These are phyloP conservation scores for Tenodera sinensis DNA, from an alignment of 2,888 invertebrate species.

Conservation along the genomic window DNA sequence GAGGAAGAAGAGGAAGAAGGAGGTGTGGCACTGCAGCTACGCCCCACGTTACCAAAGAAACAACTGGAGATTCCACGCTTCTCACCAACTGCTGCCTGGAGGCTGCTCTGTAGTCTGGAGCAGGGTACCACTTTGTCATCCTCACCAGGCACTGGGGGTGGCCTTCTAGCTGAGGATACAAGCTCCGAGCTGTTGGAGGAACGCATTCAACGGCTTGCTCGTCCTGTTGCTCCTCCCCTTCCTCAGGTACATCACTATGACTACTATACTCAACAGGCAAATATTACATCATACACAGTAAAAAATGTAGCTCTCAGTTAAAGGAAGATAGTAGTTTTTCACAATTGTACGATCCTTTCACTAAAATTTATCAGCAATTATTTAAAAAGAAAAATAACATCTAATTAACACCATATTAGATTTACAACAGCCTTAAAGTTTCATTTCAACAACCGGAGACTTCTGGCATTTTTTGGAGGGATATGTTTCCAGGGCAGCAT, in stretches of 20 bases:
- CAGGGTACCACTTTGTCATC: conserved; percentile 39
- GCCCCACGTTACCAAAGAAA: conserved; percentile 76
- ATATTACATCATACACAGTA: too few species aligned
- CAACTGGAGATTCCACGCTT: conserved; percentile 73
- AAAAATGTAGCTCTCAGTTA: too few species aligned
- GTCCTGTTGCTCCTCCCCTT: conserved; percentile 22
- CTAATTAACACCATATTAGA: too few species aligned
- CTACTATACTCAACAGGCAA: neutral
- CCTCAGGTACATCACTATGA: neutral
- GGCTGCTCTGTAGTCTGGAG: conserved; percentile 63
- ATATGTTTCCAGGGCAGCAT: too few species aligned
- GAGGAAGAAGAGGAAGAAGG: conserved; percentile 37
- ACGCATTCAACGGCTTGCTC: conserved; percentile 46
- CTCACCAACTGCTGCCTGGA: conserved; percentile 81
- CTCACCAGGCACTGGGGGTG: conserved; percentile 21
- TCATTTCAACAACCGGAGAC: too few species aligned
- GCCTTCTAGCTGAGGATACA: neutral
- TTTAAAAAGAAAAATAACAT: too few species aligned
- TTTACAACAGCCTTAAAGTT: too few species aligned
- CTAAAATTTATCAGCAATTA: too few species aligned
- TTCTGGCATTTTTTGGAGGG: too few species aligned
- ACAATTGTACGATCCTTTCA: too few species aligned
- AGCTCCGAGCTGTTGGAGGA: conserved; percentile 50
- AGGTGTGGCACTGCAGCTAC: conserved; percentile 67
- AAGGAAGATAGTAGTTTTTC: too few species aligned